A percentile compares a stretch with the other conserved stretches of the same genome.
Conservation (phyloP, 2,888 invertebrate species). For the Chymomyza amoena region DNA sequence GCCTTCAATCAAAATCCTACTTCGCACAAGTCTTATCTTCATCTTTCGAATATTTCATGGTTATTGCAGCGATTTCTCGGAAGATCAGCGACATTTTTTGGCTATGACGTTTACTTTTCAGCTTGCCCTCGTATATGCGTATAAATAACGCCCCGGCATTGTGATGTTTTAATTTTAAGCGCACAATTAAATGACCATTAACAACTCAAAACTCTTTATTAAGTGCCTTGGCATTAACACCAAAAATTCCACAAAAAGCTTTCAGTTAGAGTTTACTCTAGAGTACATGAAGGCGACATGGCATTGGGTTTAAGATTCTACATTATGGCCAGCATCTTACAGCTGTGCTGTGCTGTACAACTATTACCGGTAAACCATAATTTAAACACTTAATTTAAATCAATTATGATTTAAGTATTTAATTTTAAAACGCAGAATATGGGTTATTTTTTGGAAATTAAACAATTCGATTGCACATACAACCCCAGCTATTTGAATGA, state of each 20-base stretch:
- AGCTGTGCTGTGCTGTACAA: conserved; percentile 15
- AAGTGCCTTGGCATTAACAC: background rate
- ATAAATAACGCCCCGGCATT: background rate
- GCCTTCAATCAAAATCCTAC: no score
- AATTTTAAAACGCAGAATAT: conserved; percentile 20
- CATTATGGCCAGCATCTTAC: conserved; percentile 6
- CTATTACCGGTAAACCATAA: conserved; percentile 33
- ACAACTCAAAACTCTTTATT: background rate
- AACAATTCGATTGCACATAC: conserved; percentile 37
- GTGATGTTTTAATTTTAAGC: background rate
- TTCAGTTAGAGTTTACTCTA: conserved; percentile 19
- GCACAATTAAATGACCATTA: background rate
- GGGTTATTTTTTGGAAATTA: conserved; percentile 40
- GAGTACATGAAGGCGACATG: background rate
- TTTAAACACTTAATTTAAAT: background rate
- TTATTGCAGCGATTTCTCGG: no score
- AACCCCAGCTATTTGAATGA: conserved; percentile 38
- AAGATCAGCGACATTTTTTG: no score
- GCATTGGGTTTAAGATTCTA: background rate
- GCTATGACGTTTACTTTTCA: no score
- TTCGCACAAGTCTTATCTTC: no score
- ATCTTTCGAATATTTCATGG: no score
- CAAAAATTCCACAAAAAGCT: background rate
- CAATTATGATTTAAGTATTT: background rate
- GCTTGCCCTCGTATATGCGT: background rate